These are phyloP conservation scores for Champsocephalus esox DNA, from an alignment of 2,797 vertebrate genomes.

Conservation along the genomic window DNA sequence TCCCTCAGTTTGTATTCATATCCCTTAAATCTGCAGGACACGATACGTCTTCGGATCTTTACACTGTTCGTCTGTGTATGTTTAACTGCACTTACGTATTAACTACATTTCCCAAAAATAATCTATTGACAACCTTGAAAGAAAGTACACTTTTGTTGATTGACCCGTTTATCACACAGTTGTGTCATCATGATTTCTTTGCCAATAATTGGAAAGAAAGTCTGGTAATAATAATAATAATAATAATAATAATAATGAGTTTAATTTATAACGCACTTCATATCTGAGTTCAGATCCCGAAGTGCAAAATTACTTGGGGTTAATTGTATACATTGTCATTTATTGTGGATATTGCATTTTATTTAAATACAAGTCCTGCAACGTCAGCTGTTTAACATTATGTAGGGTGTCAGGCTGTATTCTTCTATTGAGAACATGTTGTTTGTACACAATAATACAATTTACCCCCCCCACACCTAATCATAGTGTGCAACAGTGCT, in stretches of 20 bases:
- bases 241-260: no score
- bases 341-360: slow-evolving; percentile 4
- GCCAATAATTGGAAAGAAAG: not conserved
- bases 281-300: no score
- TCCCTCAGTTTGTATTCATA: not conserved
- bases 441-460: not conserved
- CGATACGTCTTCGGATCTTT: not conserved
- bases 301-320: not conserved
- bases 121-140: not conserved
- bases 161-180: not conserved
- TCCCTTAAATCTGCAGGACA: not conserved
- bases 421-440: not conserved
- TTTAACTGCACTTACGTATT: not conserved
- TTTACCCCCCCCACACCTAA: not conserved
- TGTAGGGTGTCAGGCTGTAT: not conserved
- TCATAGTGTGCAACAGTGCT: slow-evolving; percentile 8
- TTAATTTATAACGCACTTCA: no score
- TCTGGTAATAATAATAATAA: not conserved
- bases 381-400: not conserved
- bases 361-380: slow-evolving; percentile 4
- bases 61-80: not conserved
- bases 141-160: not conserved
- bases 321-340: not conserved
- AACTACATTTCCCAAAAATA: not conserved
- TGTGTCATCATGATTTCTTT: not conserved